Conservation (phyloP, 2,888 invertebrate species). For the Monoplex corrugatus region DNA sequence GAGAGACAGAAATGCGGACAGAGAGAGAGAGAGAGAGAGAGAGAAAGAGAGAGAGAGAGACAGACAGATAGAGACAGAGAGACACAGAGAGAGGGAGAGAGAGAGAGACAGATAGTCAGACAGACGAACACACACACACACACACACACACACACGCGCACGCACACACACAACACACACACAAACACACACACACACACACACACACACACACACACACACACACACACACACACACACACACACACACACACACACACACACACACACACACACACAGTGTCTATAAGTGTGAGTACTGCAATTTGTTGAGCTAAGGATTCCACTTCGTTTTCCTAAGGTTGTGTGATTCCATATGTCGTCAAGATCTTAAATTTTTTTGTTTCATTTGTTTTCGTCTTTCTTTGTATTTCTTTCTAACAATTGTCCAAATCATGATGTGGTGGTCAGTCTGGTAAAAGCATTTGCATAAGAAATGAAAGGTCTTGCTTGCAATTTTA, state of each 20-base stretch:
- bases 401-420: no score
- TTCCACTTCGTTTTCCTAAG: no score
- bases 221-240: not conserved
- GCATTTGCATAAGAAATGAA: no score
- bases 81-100: not conserved
- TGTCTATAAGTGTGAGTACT: no score
- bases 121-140: constrained; percentile 29
- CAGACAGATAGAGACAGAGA: not conserved
- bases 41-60: not conserved
- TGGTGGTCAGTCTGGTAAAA: no score
- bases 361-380: no score
- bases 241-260: not conserved
- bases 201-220: constrained; percentile 20
- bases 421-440: no score
- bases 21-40: not conserved
- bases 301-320: no score
- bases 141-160: constrained; percentile 7
- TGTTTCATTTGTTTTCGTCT: no score
- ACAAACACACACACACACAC: not conserved
- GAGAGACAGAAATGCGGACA: not conserved
- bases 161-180: not conserved
- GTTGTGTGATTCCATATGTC: no score
- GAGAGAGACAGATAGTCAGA: constrained; percentile 19
- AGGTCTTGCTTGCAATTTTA: no score
- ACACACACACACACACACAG: not conserved